A percentile compares a stretch with the other conserved stretches of the same genome.
These are phyloP conservation scores for Eristalis tenax DNA, from an alignment of 2,888 invertebrate species.

Conservation along the genomic window DNA sequence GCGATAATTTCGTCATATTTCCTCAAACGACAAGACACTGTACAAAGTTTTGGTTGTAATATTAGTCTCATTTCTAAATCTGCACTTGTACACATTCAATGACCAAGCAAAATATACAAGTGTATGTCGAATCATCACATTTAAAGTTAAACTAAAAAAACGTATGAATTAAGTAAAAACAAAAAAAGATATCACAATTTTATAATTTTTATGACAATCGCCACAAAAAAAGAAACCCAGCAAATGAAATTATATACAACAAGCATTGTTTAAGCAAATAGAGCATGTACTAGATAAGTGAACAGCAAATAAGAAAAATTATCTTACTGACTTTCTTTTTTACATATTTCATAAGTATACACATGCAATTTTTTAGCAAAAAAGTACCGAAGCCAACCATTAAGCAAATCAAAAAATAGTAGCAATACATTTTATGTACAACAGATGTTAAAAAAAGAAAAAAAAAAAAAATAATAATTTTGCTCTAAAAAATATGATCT, in stretches of 20 bases:
- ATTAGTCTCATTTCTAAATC: slow-evolving; percentile 3
- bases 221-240: slow-evolving; percentile 1
- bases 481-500: slow-evolving; percentile 79
- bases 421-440: slow-evolving; percentile 40
- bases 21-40: background rate
- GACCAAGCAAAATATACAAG: background rate
- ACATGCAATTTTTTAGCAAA: slow-evolving; percentile 49
- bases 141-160: slow-evolving; percentile 17
- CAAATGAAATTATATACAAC: slow-evolving; percentile 1
- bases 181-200: slow-evolving; percentile 24
- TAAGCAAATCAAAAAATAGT: slow-evolving; percentile 15
- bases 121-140: slow-evolving; percentile 45
- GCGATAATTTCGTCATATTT: background rate
- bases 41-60: slow-evolving; percentile 14
- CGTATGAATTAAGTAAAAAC: slow-evolving; percentile 1
- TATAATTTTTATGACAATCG: slow-evolving; percentile 73
- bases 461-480: slow-evolving; percentile 66
- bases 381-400: slow-evolving; percentile 8
- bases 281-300: slow-evolving; percentile 26
- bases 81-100: slow-evolving; percentile 11
- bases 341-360: slow-evolving; percentile 49
- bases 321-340: slow-evolving; percentile 58
- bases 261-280: slow-evolving; percentile 33
- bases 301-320: slow-evolving; percentile 30
- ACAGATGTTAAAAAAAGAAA: slow-evolving; percentile 34